Percentiles rank a stretch among this genome's conserved stretches.
phyloP scores from a whole-genome alignment of 1,140 invertebrate species.

The Drosophila elegans region DNA sequence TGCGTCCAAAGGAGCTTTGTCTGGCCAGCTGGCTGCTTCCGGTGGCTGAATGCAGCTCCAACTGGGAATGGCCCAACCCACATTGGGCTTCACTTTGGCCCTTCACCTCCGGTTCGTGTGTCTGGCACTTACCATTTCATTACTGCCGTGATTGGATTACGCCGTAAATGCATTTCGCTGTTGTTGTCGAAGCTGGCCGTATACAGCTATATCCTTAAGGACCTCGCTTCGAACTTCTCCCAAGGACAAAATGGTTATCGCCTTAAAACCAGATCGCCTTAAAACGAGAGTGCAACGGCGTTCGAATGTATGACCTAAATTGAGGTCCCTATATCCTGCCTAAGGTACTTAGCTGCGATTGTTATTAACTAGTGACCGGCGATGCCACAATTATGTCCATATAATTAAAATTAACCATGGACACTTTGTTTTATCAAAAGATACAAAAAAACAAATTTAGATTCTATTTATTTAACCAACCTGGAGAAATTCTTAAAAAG shows the following conservation, averaged over 20 bases:
- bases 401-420: no score
- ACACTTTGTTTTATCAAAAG: no score
- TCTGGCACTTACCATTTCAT: constrained; percentile 64
- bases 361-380: constrained; percentile 3
- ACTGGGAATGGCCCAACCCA: constrained; percentile 11
- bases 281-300: background rate
- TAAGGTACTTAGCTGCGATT: background rate
- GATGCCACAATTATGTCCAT: background rate
- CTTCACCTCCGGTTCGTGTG: constrained; percentile 19
- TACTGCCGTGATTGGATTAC: constrained; percentile 62
- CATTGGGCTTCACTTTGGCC: constrained; percentile 17
- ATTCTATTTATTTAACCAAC: no score
- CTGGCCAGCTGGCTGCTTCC: constrained; percentile 37
- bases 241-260: constrained; percentile 12
- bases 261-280: constrained; percentile 27
- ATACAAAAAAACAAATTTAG: no score
- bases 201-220: constrained; percentile 14
- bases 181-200: constrained; percentile 26
- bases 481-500: no score
- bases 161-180: constrained; percentile 63
- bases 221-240: background rate
- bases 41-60: constrained; percentile 15
- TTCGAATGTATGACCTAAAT: background rate
- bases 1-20: constrained; percentile 22
- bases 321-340: background rate